Evolutionary conservation across 2,797 vertebrate species (phyloP), one percentile per base, ranked within the genome.

Genomic region (Pangasius djambal): DNA sequence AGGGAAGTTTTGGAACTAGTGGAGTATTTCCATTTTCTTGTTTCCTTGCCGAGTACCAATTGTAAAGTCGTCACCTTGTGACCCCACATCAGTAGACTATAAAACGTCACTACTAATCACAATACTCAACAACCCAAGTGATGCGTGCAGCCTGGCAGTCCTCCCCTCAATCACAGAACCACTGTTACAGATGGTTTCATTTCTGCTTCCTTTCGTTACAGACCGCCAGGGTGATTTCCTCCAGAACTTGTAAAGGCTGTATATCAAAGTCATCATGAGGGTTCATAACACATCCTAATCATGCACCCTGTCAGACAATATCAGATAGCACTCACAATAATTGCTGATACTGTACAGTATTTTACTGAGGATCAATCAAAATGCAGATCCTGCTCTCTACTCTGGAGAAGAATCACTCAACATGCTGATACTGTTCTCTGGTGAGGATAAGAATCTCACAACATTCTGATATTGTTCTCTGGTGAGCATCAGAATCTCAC

Each of bases 331-430:
- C 77, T 81, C n/a, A n/a, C 52, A 55, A 55, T 57, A 37, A 57
- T 57, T 81, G 52, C 52, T 37, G n/a, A 79, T 57, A 57, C 5
- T 74, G 8, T 48, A 48, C 7, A 48, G 44, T 22, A 22, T 72
- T 40, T 72, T 40, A 22, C 18, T n/a, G 22, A 77, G 28, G 77
- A 79, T 57, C 52, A 37, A 57, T 79, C 77, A 79, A 55, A 79
- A 57, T 79, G 77, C 52, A 81, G 77, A 57, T 57, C 16, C 31
- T 22, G 77, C n/a, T 81, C 77, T 81, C 34, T 34, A 81, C n/a
- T 20, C 31, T 81, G 8, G 4, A 77, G 16, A 31, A 81, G 28
- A 22, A 78, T 20, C 74, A 55, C 50, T 78, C n/a, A 52, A 18
- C 28, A 52, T 52, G 52, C 75, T 55, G 50, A 78, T 55, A 52